Evolutionary conservation across 2,797 vertebrate species (phyloP), one percentile per base, ranked within the genome.

Genomic region (Capromys pilorides): DNA sequence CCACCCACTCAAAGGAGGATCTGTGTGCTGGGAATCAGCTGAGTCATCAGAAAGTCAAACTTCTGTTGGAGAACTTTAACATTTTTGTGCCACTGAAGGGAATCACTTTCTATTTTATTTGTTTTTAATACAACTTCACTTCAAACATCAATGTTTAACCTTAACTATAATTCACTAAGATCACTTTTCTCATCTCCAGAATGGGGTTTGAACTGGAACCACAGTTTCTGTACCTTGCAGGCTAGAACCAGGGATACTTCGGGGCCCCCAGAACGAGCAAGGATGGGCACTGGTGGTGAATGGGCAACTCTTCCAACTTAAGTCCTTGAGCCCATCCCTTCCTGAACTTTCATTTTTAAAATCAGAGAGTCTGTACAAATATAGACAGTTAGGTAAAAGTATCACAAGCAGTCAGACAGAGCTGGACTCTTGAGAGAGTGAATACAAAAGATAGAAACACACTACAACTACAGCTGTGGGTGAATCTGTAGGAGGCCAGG

Each of bases 271-370:
- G 28, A 19, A 10, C 73, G 31, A 33, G 0, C 18, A 13, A 11
- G 61, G 6, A 3, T 0, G 41, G 1, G 0, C n/a, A n/a, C n/a
- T n/a, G n/a, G 0, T 62, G n/a, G 28, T 26, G 59, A 79, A 36
- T 6, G 26, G 81, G 4, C 11, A 7, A 73, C 33, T 87, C 16
- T 73, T 45, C 49, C 11, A 33, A 51, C 33, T 31, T 36, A 86
- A 61, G 59, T 39, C 8, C n/a, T n/a, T n/a, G n/a, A n/a, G n/a
- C n/a, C n/a, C n/a, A n/a, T n/a, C n/a, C n/a, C n/a, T n/a, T n/a
- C n/a, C n/a, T n/a, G n/a, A n/a, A n/a, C 5, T 67, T 28, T 67
- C 80, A 41, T 69, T 28, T 66, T 31, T 54, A 28, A 62, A 66
- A 87, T 64, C 75, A 39, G 39, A 69, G 64, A 80, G 41, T 67